Conservation (phyloP, 2,113 vertebrate genomes). For the Caranx ignobilis region DNA sequence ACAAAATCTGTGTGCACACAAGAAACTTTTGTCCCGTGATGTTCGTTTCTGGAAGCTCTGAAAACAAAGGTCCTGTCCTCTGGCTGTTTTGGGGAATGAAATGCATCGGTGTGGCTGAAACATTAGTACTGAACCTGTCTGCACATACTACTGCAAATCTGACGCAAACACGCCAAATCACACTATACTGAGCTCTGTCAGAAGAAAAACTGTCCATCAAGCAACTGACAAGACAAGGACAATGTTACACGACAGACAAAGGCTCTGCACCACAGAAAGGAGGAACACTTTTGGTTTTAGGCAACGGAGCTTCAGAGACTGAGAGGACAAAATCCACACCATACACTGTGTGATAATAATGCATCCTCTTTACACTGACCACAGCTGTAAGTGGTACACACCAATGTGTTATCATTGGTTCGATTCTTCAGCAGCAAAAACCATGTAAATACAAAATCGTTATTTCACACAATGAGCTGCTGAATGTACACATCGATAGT, state of each 20-base stretch:
- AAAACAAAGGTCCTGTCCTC: neutral
- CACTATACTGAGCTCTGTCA: neutral
- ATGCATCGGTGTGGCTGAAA: neutral
- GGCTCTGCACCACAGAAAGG: neutral
- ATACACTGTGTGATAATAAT: neutral
- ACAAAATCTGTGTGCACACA: neutral
- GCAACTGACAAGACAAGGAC: neutral
- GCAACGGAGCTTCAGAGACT: neutral
- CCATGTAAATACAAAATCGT: slow-evolving; percentile 10
- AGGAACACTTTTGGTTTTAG: neutral
- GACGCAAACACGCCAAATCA: neutral
- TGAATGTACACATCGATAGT: neutral
- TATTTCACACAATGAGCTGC: neutral
- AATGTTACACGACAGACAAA: neutral
- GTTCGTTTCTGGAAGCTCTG: neutral
- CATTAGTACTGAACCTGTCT: neutral
- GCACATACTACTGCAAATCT: neutral
- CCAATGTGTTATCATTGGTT: slow-evolving; percentile 8
- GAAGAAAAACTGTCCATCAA: neutral
- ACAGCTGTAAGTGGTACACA: neutral
- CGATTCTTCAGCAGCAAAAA: neutral
- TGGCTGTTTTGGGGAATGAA: neutral
- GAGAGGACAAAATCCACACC: too few relatives aligned
- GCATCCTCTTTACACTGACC: neutral
- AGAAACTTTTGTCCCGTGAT: neutral